These are phyloP conservation scores for Drosophila willistoni DNA, from an alignment of 1,140 invertebrate species.

Conservation along the genomic window DNA sequence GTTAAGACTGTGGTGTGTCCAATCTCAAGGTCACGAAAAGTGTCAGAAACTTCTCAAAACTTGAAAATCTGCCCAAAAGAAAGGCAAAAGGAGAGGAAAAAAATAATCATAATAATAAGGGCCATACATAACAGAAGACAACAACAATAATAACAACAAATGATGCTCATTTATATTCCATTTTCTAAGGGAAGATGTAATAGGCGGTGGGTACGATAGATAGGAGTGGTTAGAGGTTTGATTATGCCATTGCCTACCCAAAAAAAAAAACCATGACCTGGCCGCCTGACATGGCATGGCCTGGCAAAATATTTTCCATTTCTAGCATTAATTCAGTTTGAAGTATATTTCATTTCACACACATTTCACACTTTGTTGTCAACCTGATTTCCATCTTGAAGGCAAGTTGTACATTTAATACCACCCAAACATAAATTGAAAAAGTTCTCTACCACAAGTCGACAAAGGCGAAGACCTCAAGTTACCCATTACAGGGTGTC, in stretches of 20 bases:
- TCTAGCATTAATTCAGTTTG: constrained; percentile 49
- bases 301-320: constrained; percentile 1
- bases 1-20: constrained; percentile 7
- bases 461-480: not conserved
- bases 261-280: too few species aligned
- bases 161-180: constrained; percentile 65
- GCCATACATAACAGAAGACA: constrained; percentile 20
- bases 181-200: constrained; percentile 36
- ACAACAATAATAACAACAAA: constrained; percentile 35
- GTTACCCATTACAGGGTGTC: not conserved
- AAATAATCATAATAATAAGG: not conserved
- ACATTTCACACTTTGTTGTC: constrained; percentile 34
- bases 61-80: not conserved
- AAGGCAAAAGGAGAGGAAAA: constrained; percentile 1
- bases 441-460: not conserved
- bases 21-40: constrained; percentile 15
- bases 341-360: constrained; percentile 36
- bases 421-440: constrained; percentile 1
- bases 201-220: too few species aligned
- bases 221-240: too few species aligned
- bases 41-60: constrained; percentile 36
- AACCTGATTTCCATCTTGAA: not conserved
- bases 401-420: constrained; percentile 6
- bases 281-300: too few species aligned
- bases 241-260: too few species aligned